Conservation (phyloP, 2,888 invertebrate genomes). For the Acleris emargana region DNA sequence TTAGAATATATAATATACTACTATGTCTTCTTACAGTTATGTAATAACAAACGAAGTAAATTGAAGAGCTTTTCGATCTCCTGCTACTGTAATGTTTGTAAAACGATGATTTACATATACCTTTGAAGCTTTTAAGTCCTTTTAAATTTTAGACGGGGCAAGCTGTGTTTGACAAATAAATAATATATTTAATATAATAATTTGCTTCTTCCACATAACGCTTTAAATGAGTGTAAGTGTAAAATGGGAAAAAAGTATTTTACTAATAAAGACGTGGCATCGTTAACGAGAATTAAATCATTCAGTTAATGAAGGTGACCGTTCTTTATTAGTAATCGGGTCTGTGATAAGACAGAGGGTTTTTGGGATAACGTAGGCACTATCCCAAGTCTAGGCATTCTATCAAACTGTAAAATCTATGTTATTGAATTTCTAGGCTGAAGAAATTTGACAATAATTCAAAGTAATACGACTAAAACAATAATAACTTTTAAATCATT, state of each 20-base stretch:
- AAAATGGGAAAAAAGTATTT: slow-evolving; percentile 38
- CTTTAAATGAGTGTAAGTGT: slow-evolving; percentile 45
- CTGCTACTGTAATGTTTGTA: slow-evolving; percentile 28
- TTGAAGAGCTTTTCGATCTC: slow-evolving; percentile 17
- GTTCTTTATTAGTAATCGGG: slow-evolving; percentile 24
- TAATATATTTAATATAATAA: slow-evolving; percentile 38
- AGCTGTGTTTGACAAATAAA: slow-evolving; percentile 84
- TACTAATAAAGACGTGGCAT: slow-evolving; percentile 22
- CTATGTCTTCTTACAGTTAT: slow-evolving; percentile 20
- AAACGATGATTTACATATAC: slow-evolving; percentile 26
- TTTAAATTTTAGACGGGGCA: slow-evolving; percentile 46
- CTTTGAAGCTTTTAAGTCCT: slow-evolving; percentile 17
- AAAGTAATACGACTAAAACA: slow-evolving; percentile 57
- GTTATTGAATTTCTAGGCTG: slow-evolving; percentile 27
- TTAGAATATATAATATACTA: slow-evolving; percentile 9
- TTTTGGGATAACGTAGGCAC: slow-evolving; percentile 17
- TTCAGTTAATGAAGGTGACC: neutral
- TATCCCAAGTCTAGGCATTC: neutral
- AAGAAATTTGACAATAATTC: slow-evolving; percentile 63
- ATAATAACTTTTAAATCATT: slow-evolving; percentile 61
- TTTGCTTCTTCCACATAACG: slow-evolving; percentile 23
- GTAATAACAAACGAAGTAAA: slow-evolving; percentile 20
- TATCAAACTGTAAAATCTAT: neutral
- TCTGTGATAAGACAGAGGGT: slow-evolving; percentile 30
- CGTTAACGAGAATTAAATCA: neutral